A percentile compares a stretch with the other conserved stretches of the same genome.
Conservation (phyloP, 2,888 invertebrate genomes). For the Acronicta aceris region DNA sequence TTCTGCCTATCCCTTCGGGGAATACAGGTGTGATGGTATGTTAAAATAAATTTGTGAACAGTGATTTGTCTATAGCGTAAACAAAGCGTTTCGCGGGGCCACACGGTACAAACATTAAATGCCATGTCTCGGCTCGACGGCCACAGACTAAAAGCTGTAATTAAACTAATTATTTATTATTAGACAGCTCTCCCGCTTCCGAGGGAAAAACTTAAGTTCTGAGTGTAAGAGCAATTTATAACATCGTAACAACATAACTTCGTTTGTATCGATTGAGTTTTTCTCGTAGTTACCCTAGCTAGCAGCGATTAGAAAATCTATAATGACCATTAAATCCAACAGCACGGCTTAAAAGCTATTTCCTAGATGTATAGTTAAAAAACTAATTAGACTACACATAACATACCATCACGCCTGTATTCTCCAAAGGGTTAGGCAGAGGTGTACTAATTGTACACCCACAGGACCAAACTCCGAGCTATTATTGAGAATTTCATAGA, state of each 20-base stretch:
- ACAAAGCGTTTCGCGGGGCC: constrained; percentile 42
- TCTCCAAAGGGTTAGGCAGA: no score
- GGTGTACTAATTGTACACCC: no score
- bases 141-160: constrained; percentile 80
- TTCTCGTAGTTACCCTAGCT: constrained; percentile 54
- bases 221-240: constrained; percentile 72
- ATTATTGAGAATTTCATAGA: no score
- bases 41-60: no score
- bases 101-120: constrained; percentile 55
- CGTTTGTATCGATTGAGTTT: constrained; percentile 74
- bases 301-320: constrained; percentile 47
- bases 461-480: no score
- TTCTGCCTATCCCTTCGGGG: no score
- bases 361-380: no score
- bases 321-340: constrained; percentile 39
- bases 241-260: constrained; percentile 71
- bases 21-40: no score
- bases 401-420: no score
- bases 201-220: constrained; percentile 76
- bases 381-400: no score
- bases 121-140: constrained; percentile 65
- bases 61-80: constrained; percentile 3
- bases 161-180: constrained; percentile 87
- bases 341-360: constrained; percentile 15
- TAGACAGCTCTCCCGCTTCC: constrained; percentile 75